Base-by-base conservation (phyloP, 2,888 invertebrate genomes). In the Polietes domitor region DNA sequence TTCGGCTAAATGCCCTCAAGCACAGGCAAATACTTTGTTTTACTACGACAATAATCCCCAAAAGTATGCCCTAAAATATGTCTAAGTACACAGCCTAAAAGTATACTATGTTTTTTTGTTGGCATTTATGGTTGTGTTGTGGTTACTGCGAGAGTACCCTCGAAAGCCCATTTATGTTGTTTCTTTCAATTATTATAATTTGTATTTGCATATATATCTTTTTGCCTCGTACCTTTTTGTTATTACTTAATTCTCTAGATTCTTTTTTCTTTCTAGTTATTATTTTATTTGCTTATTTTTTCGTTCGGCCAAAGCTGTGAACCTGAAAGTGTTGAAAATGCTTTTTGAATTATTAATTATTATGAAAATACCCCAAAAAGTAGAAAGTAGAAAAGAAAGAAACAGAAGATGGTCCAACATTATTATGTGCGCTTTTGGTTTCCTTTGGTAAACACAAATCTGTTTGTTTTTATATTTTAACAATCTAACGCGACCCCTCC, bases 31-130 rank as follows among this genome's bases (percentile, higher is more conserved):
- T 58, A n/a, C n/a, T n/a, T n/a, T n/a, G n/a, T n/a, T n/a, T n/a
- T n/a, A n/a, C n/a, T 58, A 26, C 4, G 1, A 9, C 9, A 26
- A 12, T 58, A 58, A 58, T 58, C 26, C 82, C 71, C 75, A 17
- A 75, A 82, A 75, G 78, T 78, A 82, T 78, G 77, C 75, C 41
- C 61, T 58, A 58, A 61, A 63, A 70, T n/a, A 15, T 15, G 24
- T 15, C 24, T 58, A 26, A 24, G 19, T 15, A 58, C 12, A 24
- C 58, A 24, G 15, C 58, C 58, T 24, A 58, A 58, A 58, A 58
- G 24, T 26, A 58, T 26, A 15, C 26, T 26, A 55, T 3, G 32
- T n/a, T 61, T 74, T 82, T 53, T 55, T 41, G 2, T 32, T 53
- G 19, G 32, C 43, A 68, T 70, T 70, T 41, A 24, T 26, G 7